Percentiles rank a stretch among this genome's conserved stretches.
Conservation (phyloP, 2,797 vertebrate species). For the Crotalus adamanteus region DNA sequence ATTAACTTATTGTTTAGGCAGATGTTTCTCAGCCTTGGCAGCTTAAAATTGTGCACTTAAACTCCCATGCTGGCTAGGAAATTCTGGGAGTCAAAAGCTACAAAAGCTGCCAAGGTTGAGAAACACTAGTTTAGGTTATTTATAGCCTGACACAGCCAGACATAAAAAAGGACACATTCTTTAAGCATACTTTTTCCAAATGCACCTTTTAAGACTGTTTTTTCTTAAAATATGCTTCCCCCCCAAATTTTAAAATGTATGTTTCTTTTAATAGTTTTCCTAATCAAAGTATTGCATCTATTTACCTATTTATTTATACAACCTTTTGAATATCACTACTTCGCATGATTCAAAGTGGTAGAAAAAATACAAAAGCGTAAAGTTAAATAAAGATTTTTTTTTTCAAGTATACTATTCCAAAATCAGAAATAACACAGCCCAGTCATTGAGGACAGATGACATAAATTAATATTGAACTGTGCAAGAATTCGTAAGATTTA, state of each 20-base stretch:
- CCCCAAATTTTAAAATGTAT: background rate
- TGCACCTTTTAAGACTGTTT: background rate
- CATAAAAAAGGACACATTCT: background rate
- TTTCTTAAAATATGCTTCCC: background rate
- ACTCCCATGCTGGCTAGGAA: background rate
- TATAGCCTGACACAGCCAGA: background rate
- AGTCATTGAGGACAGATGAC: background rate
- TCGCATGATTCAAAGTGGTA: no score
- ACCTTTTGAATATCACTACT: no score
- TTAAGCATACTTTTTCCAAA: background rate
- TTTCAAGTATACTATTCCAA: background rate
- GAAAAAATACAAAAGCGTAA: no score
- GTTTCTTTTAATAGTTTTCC: background rate
- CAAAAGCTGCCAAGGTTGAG: background rate
- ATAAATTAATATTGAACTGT: background rate
- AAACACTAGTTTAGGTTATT: background rate
- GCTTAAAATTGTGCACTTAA: background rate
- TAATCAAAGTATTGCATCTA: background rate
- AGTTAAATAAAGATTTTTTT: background rate
- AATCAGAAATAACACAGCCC: background rate
- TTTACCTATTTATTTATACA: background rate
- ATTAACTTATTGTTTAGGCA: background rate
- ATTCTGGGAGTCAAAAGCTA: background rate
- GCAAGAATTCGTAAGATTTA: background rate
- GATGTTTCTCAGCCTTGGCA: background rate